Evolutionary conservation across 2,113 vertebrate species (phyloP).

Genomic region (Brienomyrus brachyistius): DNA sequence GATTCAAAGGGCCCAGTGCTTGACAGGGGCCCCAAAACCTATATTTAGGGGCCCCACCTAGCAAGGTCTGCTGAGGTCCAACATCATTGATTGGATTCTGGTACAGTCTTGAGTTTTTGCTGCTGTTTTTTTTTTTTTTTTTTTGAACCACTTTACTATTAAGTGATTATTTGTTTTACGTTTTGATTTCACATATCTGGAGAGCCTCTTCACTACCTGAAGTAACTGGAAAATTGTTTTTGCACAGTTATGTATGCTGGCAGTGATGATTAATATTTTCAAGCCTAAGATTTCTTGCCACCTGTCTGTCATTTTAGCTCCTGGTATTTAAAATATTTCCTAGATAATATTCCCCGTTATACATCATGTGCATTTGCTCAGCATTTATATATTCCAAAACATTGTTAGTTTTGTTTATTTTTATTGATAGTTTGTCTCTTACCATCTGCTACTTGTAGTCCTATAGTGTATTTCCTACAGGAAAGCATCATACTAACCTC

Average conservation of each 20-base stretch:
- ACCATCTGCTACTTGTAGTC: neutral
- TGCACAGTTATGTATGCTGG: neutral
- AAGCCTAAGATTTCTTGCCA: neutral
- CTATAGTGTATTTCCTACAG: neutral
- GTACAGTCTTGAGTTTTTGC: neutral
- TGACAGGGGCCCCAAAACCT: neutral
- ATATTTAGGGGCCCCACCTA: neutral
- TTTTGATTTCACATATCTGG: neutral
- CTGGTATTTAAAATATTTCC: neutral
- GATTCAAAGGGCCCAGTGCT: neutral
- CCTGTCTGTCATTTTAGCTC: neutral
- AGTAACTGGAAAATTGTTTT: neutral
- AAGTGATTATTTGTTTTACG: neutral
- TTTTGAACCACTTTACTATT: neutral
- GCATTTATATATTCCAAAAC: neutral
- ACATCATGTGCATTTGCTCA: neutral
- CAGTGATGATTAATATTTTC: neutral
- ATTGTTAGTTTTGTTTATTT: neutral
- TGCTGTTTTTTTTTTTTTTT: neutral
- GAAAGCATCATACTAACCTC: neutral
- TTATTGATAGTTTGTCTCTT: neutral
- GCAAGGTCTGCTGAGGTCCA: neutral
- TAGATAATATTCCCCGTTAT: neutral
- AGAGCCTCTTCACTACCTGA: neutral
- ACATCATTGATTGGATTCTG: neutral